These are phyloP conservation scores for Nomada lathburiana DNA, from an alignment of 2,888 invertebrate species.

Conservation along the genomic window DNA sequence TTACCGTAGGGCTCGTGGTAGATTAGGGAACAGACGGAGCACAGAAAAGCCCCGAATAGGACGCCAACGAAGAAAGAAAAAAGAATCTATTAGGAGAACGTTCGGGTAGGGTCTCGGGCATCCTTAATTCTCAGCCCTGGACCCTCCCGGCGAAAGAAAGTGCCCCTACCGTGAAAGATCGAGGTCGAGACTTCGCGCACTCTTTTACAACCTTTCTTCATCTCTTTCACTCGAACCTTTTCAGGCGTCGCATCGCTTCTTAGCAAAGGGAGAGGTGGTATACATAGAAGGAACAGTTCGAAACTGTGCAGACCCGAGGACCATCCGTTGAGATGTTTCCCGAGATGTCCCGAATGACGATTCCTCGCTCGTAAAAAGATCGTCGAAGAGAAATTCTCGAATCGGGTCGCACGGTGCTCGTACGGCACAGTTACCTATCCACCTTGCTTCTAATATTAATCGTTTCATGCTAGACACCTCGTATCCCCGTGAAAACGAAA, in stretches of 20 bases:
- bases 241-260: conserved; percentile 16
- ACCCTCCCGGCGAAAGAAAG: conserved; percentile 75
- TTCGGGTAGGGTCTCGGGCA: conserved; percentile 25
- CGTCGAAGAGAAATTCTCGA: conserved; percentile 55
- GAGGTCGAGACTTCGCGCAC: conserved; percentile 72
- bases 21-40: neutral
- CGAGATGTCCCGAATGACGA: conserved; percentile 42
- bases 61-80: neutral
- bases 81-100: neutral
- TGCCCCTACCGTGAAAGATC: conserved; percentile 75
- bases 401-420: conserved; percentile 48
- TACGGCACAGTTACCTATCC: conserved; percentile 41
- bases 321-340: conserved; percentile 45
- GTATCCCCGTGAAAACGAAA: neutral
- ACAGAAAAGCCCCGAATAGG: neutral
- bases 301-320: conserved; percentile 69
- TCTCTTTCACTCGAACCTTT: neutral
- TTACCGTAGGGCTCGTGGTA: neutral
- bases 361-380: conserved; percentile 45
- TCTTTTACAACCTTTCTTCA: conserved; percentile 60
- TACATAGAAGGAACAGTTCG: conserved; percentile 4
- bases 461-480: conserved; percentile 23
- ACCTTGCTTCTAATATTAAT: conserved; percentile 66
- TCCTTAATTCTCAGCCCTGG: conserved; percentile 46
- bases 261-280: neutral